These are phyloP conservation scores for Halyomorpha halys DNA, from an alignment of 1,140 invertebrate genomes.

Conservation along the genomic window DNA sequence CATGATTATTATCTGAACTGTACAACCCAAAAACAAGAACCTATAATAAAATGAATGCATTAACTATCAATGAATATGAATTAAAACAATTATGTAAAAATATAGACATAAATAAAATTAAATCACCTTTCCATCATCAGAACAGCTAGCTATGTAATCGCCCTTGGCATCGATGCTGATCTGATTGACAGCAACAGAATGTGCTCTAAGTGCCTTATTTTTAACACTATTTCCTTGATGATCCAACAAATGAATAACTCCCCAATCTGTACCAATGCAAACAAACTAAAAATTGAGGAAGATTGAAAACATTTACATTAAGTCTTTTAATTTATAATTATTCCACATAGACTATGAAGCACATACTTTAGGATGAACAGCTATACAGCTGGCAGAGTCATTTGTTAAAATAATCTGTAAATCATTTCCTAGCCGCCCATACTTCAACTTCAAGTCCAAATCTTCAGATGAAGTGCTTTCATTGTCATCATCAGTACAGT, in stretches of 20 bases:
- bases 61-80: background rate
- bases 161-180: constrained; percentile 88
- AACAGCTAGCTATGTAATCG: constrained; percentile 87
- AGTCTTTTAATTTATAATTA: background rate
- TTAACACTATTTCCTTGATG: constrained; percentile 78
- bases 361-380: constrained; percentile 73
- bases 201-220: constrained; percentile 57
- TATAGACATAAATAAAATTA: constrained; percentile 1
- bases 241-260: constrained; percentile 79
- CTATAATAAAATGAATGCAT: constrained; percentile 20
- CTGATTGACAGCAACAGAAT: constrained; percentile 83
- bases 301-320: background rate
- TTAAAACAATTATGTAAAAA: background rate
- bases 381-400: constrained; percentile 82
- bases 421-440: constrained; percentile 79
- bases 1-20: constrained; percentile 67
- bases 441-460: constrained; percentile 86
- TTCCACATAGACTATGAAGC: too few relatives aligned
- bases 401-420: constrained; percentile 71
- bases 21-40: constrained; percentile 67
- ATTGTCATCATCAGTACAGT: constrained; percentile 26
- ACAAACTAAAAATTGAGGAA: constrained; percentile 54
- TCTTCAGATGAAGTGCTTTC: constrained; percentile 43
- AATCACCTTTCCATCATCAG: constrained; percentile 80
- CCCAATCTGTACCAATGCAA: constrained; percentile 83